Evolutionary conservation across 2,888 invertebrate genomes (phyloP).

Genomic region (Zygothrica quintamaculata): DNA sequence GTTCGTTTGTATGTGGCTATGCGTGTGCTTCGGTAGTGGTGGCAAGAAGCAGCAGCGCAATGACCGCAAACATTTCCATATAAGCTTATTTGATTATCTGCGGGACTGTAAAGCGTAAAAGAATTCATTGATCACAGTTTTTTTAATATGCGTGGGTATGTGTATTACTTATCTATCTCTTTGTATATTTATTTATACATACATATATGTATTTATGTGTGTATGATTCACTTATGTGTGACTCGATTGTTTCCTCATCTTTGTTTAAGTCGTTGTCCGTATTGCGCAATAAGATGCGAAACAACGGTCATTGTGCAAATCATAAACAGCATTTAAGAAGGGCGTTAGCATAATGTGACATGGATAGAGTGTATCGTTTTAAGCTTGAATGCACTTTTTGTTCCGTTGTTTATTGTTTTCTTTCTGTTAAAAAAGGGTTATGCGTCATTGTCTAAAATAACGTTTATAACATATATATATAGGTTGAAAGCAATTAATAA

Average conservation of each 20-base stretch:
- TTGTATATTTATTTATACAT: slow-evolving; percentile 4
- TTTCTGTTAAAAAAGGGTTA: slow-evolving; percentile 5
- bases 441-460: slow-evolving; percentile 45
- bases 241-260: slow-evolving; percentile 34
- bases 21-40: slow-evolving; percentile 61
- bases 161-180: background rate
- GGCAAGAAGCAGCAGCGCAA: slow-evolving; percentile 71
- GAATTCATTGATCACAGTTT: slow-evolving; percentile 70
- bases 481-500: slow-evolving; percentile 33
- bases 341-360: slow-evolving; percentile 10
- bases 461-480: slow-evolving; percentile 10
- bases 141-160: slow-evolving; percentile 36
- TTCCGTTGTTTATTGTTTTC: slow-evolving; percentile 40
- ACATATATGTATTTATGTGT: slow-evolving; percentile 6
- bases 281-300: slow-evolving; percentile 51
- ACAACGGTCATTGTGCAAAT: slow-evolving; percentile 58
- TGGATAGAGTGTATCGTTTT: slow-evolving; percentile 8
- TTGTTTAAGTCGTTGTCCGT: slow-evolving; percentile 53
- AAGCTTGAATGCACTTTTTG: slow-evolving; percentile 30
- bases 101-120: slow-evolving; percentile 48
- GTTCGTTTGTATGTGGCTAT: slow-evolving; percentile 43
- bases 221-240: slow-evolving; percentile 62
- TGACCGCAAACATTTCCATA: slow-evolving; percentile 73
- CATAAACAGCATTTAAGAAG: slow-evolving; percentile 13
- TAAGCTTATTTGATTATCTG: slow-evolving; percentile 58